Evolutionary conservation across 1,140 invertebrate genomes (phyloP), one percentile per base, ranked within the genome.

Genomic region (Gryllus bimaculatus): DNA sequence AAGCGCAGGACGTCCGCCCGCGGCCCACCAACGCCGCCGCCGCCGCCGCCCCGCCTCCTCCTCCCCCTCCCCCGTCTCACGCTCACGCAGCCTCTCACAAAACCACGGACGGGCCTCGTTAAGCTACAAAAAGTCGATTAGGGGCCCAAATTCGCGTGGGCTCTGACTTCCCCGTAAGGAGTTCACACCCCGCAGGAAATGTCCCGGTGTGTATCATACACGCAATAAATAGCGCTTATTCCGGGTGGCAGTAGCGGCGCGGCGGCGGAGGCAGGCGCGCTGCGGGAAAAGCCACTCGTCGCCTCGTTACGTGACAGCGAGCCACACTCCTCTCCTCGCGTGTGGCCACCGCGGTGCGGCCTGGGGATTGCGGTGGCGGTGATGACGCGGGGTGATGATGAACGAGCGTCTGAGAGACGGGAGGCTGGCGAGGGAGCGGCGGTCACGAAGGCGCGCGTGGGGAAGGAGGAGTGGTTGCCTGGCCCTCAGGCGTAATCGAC

Each of bases 161-260:
- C 54, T 66, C 54, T 66, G 54, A 66, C 54, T 66, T 66, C 10
- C 54, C 54, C 54, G 10, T 66, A 66, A 66, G 54, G 54, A 66
- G 54, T 66, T 66, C 54, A 66, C 54, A 66, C 54, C 54, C 54
- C 54, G 54, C 54, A 66, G 54, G 54, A 66, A n/a, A 66, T 66
- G 54, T 66, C 54, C 18, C 18, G 54, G 54, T 66, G 54, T 66
- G 54, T 66, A 66, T 66, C 54, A 66, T 66, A 66, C 54, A 66
- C 54, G 54, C 54, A 66, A 66, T 66, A 66, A 66, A 66, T n/a
- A 66, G 54, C 54, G 10, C 54, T 66, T 66, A 66, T 66, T 66
- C 54, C 10, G 10, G 54, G 54, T 7, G 54, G 18, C 10, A 18
- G 10, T 10, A 10, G 54, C 54, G 54, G 49, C 15, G 49, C 8